Conservation (phyloP, 64 coral and sea anemone species). For the Dendrophyllia cribrosa region DNA sequence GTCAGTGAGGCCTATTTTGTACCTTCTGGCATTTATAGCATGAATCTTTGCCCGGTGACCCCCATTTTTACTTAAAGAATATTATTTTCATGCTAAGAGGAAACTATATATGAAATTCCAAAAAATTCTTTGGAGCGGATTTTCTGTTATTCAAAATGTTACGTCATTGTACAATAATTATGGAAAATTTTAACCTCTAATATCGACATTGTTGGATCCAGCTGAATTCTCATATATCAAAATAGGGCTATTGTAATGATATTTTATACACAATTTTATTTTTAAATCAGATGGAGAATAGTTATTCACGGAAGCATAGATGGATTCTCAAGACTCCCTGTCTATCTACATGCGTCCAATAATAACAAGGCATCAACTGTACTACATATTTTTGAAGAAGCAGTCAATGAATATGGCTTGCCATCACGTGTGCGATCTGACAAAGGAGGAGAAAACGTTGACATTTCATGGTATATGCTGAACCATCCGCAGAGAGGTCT, state of each 20-base stretch:
- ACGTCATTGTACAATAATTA: too few relatives aligned
- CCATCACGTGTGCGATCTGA: slow-evolving; percentile 69
- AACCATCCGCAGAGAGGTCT: background rate
- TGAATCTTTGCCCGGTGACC: too few relatives aligned
- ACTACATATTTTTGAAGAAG: slow-evolving; percentile 35
- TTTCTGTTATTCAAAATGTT: too few relatives aligned
- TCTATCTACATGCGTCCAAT: background rate
- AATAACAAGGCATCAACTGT: slow-evolving; percentile 58
- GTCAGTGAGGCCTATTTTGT: too few relatives aligned
- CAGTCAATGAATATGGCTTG: slow-evolving; percentile 60
- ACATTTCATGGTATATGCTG: slow-evolving; percentile 14
- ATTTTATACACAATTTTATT: too few relatives aligned
- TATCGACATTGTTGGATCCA: slow-evolving; percentile 1
- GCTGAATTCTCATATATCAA: slow-evolving; percentile 5
- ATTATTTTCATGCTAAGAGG: too few relatives aligned
- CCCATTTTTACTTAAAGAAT: too few relatives aligned
- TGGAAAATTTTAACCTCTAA: too few relatives aligned
- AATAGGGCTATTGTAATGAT: background rate
- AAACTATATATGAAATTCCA: too few relatives aligned
- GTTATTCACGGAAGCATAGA: slow-evolving; percentile 4
- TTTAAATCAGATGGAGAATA: background rate
- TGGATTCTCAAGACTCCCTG: background rate
- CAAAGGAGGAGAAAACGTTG: slow-evolving; percentile 49
- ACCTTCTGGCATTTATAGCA: too few relatives aligned
- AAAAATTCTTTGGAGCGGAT: too few relatives aligned